Base-by-base conservation (phyloP, 2,888 invertebrate species). In the Drosophila ustulata region DNA sequence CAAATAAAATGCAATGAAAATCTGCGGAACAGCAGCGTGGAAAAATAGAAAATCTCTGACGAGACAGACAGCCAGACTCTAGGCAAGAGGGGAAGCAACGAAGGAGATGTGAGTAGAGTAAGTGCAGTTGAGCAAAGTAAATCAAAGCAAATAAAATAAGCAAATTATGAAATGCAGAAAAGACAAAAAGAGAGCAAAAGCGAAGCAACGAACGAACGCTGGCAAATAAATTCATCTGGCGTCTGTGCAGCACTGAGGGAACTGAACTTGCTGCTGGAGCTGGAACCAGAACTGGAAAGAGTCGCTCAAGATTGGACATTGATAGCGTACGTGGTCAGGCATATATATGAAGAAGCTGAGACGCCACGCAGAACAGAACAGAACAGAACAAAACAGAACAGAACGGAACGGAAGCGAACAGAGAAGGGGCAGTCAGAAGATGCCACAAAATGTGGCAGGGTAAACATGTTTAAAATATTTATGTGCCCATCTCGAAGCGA, bases 391-490 rank as follows among this genome's bases (percentile, higher is more conserved):
- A 1, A 3, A 34, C 34, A 32, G 32, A 34, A 11, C 32, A 11
- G 11, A 34, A 11, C 3, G 8, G 30, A 30, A 11, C 32, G 9
- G 11, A 34, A 11, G 0, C 3, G 30, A 30, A 11, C 3, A 9
- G 11, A 2, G 4, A 9, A 11, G 32, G n/a, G 4, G 23, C 55
- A 53, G 9, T 5, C 18, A 55, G 45, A 9, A 32, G 7, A 47
- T 39, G 41, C 55, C 55, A 53, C 64, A 57, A 76, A 61, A 80
- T 77, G 70, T 77, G 74, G 74, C 77, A 65, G 79, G 62, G 73
- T 57, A 78, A 83, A 80, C 83, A 83, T 81, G 84, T 74, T 81
- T 81, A 51, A 81, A 83, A 83, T 80, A 75, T 83, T 82, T 75
- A 75, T 75, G 73, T 70, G 61, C 25, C 41, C 64, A 68, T 69